Percentiles rank a stretch among this genome's conserved stretches.
Conservation (phyloP, 2,113 vertebrate species). For the Ammospiza caudacuta region DNA sequence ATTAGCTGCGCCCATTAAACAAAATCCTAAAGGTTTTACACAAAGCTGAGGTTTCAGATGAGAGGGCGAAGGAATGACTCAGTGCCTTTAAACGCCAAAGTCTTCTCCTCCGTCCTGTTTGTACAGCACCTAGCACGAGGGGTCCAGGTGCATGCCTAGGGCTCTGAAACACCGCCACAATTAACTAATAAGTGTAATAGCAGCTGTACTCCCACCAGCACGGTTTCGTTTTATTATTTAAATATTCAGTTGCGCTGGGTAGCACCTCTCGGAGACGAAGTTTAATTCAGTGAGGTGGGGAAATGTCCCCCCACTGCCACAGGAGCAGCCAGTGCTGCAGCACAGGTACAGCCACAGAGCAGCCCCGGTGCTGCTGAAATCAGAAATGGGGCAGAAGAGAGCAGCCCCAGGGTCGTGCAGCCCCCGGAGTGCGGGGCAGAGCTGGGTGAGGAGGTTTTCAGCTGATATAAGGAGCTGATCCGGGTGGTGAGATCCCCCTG, state of each 20-base stretch:
- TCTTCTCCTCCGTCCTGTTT: conserved; percentile 67
- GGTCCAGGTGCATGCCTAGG: conserved; percentile 67
- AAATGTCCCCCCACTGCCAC: not conserved
- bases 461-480: not conserved
- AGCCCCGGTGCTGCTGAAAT: not conserved
- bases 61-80: conserved; percentile 67
- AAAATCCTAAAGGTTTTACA: conserved; percentile 65
- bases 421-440: fast-evolving
- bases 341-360: fast-evolving
- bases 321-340: not conserved
- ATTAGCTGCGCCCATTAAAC: conserved; percentile 62
- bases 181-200: conserved; percentile 66
- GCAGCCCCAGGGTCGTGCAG: fast-evolving
- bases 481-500: not conserved
- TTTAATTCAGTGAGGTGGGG: not conserved
- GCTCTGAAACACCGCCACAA: conserved; percentile 65
- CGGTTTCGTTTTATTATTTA: conserved; percentile 36
- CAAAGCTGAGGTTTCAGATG: conserved; percentile 70
- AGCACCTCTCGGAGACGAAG: not conserved
- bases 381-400: not conserved
- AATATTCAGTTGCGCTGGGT: not conserved
- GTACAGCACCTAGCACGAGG: conserved; percentile 64
- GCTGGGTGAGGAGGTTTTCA: not conserved
- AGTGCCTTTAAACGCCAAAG: conserved; percentile 67
- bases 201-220: conserved; percentile 69